phyloP scores from a whole-genome alignment of 1,140 invertebrate genomes.

The Dinoponera quadriceps region DNA sequence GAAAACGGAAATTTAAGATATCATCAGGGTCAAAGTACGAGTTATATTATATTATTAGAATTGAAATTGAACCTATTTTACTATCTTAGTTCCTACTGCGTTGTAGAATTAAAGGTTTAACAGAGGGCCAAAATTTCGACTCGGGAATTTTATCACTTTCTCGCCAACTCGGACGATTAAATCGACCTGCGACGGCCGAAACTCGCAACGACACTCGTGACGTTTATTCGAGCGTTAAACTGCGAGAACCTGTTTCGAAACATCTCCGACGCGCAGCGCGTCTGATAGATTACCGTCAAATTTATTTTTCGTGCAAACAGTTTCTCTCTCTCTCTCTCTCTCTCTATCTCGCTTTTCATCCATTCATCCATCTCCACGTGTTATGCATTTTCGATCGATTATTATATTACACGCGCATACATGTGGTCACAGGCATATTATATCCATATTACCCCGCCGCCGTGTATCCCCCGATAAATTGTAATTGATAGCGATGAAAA shows the following conservation, averaged over 20 bases:
- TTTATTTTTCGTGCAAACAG: slow-evolving; percentile 22
- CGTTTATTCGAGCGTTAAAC: neutral
- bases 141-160: neutral
- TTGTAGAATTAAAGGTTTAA: no score
- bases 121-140: no score
- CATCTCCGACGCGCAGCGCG: neutral
- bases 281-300: neutral
- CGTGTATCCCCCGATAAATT: slow-evolving; percentile 52
- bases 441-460: slow-evolving; percentile 51
- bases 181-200: neutral
- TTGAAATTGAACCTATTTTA: no score
- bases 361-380: neutral
- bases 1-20: no score
- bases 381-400: slow-evolving; percentile 48
- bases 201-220: neutral
- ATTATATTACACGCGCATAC: slow-evolving; percentile 18
- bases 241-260: neutral
- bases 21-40: no score
- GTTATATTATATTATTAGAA: no score
- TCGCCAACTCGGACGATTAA: neutral
- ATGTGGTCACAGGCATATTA: slow-evolving; percentile 36
- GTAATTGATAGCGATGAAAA: slow-evolving; percentile 58
- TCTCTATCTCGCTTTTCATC: no score
- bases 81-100: no score
- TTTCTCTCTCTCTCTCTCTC: neutral